phyloP scores from a whole-genome alignment of 2,888 invertebrate species.

The Orthosia incerta region DNA sequence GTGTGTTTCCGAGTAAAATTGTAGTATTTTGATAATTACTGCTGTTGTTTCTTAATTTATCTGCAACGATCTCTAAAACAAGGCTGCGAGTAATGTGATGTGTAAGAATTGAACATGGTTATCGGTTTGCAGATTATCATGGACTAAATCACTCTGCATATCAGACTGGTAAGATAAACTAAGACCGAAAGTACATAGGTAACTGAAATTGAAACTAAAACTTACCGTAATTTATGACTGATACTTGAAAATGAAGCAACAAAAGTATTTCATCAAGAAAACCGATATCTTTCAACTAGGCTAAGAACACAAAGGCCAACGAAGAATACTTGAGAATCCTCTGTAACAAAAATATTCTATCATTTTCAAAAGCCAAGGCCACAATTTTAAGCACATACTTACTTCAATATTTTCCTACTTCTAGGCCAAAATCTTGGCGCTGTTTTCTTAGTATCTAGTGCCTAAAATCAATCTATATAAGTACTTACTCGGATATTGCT shows the following conservation, averaged over 20 bases:
- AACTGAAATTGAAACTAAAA: not conserved
- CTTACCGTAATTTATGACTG: not conserved
- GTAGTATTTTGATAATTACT: no score
- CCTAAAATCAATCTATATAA: constrained; percentile 29
- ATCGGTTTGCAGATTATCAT: no score
- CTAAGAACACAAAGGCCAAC: constrained; percentile 5
- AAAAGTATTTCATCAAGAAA: constrained; percentile 13
- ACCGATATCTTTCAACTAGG: not conserved
- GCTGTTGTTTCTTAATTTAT: no score
- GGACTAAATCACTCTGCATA: no score
- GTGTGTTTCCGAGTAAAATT: no score
- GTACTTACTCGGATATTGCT: constrained; percentile 20
- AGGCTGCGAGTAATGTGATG: no score
- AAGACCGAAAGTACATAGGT: no score
- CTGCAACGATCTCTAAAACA: no score
- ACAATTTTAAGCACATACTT: not conserved
- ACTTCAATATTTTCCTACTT: constrained; percentile 34
- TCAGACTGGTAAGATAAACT: no score
- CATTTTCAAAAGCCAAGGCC: constrained; percentile 13
- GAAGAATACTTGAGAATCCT: not conserved
- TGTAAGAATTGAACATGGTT: no score
- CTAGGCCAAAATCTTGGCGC: not conserved
- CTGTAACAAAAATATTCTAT: constrained; percentile 25
- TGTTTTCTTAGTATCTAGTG: constrained; percentile 23
- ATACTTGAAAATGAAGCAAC: not conserved